Evolutionary conservation across 2,113 vertebrate genomes (phyloP).

Genomic region (Azemiops feae): DNA sequence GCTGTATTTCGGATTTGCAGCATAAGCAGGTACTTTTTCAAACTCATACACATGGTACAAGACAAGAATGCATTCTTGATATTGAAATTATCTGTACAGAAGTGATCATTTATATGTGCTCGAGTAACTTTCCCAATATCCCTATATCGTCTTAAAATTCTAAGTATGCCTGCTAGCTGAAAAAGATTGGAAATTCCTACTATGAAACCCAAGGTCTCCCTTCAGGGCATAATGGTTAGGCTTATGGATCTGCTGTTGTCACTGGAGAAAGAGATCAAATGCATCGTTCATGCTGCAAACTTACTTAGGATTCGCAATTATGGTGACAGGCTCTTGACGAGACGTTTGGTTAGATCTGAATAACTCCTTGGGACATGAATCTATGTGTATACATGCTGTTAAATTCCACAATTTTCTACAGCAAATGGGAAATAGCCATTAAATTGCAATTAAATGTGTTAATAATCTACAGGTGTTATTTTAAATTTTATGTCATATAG

Average conservation of each 20-base stretch:
- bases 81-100: background rate
- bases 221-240: background rate
- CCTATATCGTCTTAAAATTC: background rate
- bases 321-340: background rate
- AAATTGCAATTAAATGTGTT: background rate
- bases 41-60: background rate
- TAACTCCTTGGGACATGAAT: background rate
- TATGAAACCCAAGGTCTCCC: background rate
- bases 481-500: background rate
- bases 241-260: background rate
- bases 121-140: background rate
- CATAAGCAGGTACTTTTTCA: background rate
- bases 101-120: background rate
- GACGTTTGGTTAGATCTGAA: background rate
- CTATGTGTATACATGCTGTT: background rate
- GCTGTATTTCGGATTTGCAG: background rate
- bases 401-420: background rate
- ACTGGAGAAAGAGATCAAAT: background rate
- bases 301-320: background rate
- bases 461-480: background rate
- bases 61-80: background rate
- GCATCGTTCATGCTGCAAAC: background rate
- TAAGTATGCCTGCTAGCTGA: background rate
- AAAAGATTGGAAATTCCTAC: background rate
- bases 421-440: background rate